phyloP scores from a whole-genome alignment of 2,888 invertebrate species.

The Resseliella maxima region DNA sequence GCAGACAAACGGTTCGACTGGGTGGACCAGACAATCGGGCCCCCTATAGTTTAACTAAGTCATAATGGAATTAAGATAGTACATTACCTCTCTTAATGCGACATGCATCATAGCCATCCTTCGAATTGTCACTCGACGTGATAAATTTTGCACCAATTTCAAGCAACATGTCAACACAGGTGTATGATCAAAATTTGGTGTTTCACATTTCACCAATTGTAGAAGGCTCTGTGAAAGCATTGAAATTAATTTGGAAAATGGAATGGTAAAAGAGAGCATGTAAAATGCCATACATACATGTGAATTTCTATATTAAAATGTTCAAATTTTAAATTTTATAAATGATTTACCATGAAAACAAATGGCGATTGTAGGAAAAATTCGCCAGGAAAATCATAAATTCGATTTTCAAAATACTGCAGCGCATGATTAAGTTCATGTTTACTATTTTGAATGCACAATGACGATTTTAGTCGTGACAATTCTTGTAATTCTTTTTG shows the following conservation, averaged over 20 bases:
- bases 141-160: neutral
- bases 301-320: neutral
- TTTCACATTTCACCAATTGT: neutral
- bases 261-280: neutral
- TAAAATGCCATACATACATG: neutral
- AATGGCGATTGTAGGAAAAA: conserved; percentile 66
- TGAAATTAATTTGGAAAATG: neutral
- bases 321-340: neutral
- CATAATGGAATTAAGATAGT: neutral
- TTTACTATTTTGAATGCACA: conserved; percentile 54
- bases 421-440: conserved; percentile 62
- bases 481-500: conserved; percentile 63
- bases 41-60: neutral
- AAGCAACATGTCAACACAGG: neutral
- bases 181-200: neutral
- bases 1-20: no score
- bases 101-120: neutral
- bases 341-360: conserved; percentile 61
- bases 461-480: conserved; percentile 62
- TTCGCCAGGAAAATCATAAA: conserved; percentile 66
- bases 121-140: neutral
- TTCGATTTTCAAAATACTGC: conserved; percentile 62
- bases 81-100: neutral
- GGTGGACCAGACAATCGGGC: neutral
- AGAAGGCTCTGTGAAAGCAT: neutral